Evolutionary conservation across 2,797 vertebrate species (phyloP).

Genomic region (Manis javanica): DNA sequence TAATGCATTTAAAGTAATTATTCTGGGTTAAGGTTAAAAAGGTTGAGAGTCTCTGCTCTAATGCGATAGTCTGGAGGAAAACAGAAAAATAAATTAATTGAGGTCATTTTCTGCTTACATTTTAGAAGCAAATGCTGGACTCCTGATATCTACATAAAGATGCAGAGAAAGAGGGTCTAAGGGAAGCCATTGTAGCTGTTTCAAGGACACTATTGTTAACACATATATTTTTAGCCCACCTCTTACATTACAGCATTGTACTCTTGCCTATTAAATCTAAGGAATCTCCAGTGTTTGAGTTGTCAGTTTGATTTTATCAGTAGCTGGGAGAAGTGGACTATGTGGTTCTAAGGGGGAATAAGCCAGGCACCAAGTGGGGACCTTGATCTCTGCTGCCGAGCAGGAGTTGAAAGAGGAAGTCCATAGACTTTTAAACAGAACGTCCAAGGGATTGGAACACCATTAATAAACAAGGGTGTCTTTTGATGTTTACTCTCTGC

Average conservation of each 20-base stretch:
- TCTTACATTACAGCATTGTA: background rate
- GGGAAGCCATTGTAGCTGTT: accelerated
- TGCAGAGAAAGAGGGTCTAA: background rate
- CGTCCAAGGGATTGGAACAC: background rate
- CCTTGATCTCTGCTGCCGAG: background rate
- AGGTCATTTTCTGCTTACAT: background rate
- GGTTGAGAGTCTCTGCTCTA: background rate
- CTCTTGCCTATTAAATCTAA: background rate
- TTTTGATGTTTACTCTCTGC: slow-evolving; percentile 46
- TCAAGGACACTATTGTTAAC: no score
- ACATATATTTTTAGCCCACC: background rate
- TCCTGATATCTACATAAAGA: no score
- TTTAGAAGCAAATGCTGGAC: background rate
- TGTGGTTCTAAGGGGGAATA: background rate
- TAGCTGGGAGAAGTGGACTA: background rate
- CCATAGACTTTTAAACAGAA: slow-evolving; percentile 5
- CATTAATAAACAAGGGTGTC: background rate
- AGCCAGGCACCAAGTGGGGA: background rate
- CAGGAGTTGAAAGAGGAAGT: background rate
- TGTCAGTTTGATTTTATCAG: background rate
- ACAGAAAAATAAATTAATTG: background rate
- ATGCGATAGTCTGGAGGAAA: background rate
- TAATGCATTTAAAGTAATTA: background rate
- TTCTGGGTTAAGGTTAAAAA: background rate
- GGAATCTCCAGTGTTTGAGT: background rate